Evolutionary conservation across 2,113 vertebrate genomes (phyloP).

Genomic region (Tetrax tetrax): DNA sequence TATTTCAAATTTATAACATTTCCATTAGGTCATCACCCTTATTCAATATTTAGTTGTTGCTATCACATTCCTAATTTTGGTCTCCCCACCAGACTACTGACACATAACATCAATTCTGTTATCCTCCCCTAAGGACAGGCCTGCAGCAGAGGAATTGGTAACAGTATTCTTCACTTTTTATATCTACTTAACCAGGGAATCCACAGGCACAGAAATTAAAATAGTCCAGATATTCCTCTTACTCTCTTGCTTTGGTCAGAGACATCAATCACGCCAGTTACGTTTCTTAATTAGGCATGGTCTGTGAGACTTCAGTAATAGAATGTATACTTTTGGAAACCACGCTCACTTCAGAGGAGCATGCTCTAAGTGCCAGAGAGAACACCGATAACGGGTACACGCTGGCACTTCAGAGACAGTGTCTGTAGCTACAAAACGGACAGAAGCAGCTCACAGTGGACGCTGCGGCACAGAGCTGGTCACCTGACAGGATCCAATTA

Average conservation of each 20-base stretch:
- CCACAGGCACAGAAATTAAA: not conserved
- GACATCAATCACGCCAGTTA: not conserved
- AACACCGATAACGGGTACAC: fast-evolving
- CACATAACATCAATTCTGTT: fast-evolving
- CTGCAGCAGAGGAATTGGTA: not conserved
- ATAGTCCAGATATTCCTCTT: not conserved
- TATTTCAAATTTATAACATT: not conserved
- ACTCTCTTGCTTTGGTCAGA: not conserved
- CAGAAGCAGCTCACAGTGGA: not conserved
- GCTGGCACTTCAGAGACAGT: not conserved
- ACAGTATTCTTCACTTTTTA: not conserved
- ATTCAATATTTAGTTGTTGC: not conserved
- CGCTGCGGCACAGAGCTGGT: not conserved
- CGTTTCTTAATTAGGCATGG: not conserved
- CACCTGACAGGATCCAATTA: not conserved
- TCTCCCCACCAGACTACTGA: not conserved
- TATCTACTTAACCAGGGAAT: not conserved
- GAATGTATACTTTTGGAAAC: not conserved
- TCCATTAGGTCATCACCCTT: not conserved
- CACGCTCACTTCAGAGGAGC: not conserved
- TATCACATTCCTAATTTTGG: not conserved
- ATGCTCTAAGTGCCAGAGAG: fast-evolving
- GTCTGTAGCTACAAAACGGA: fast-evolving
- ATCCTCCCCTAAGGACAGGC: not conserved
- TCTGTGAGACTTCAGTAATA: not conserved